phyloP scores from a whole-genome alignment of 2,797 vertebrate species.

The Sibirionetta formosa region DNA sequence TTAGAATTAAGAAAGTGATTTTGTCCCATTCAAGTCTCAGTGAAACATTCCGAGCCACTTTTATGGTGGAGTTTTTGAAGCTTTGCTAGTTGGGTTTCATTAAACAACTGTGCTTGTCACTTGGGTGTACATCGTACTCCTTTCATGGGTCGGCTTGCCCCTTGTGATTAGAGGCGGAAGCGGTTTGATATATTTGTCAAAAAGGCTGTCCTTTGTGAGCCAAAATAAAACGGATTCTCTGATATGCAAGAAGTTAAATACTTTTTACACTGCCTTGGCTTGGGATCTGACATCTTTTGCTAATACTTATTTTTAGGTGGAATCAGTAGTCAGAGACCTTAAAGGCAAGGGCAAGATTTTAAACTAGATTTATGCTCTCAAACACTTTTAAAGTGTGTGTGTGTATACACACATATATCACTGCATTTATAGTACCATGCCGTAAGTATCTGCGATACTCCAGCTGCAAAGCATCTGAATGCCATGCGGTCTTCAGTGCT shows the following conservation, averaged over 20 bases:
- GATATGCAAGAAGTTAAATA: conserved; percentile 50
- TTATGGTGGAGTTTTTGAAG: conserved; percentile 29
- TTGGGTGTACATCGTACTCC: neutral
- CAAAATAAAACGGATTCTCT: conserved; percentile 22
- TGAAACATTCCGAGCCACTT: conserved; percentile 20
- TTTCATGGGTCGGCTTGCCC: conserved; percentile 20
- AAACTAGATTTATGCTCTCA: conserved; percentile 40
- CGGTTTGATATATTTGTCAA: conserved; percentile 50
- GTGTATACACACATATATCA: conserved; percentile 29
- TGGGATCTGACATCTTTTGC: conserved; percentile 22
- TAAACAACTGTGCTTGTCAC: neutral
- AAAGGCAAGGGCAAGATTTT: conserved; percentile 35
- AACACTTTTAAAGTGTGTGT: neutral
- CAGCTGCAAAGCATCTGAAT: conserved; percentile 46
- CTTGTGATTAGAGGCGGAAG: conserved; percentile 56
- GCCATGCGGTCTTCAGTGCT: conserved; percentile 18
- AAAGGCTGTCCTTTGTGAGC: conserved; percentile 42
- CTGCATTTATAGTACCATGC: conserved; percentile 20
- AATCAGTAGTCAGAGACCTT: conserved; percentile 50
- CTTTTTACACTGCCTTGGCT: conserved; percentile 29
- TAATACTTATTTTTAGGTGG: conserved; percentile 30
- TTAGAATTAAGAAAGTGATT: conserved; percentile 30
- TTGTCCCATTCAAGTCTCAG: conserved; percentile 28
- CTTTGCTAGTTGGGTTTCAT: conserved; percentile 50
- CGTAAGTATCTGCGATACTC: neutral